Base-by-base conservation (phyloP, 2,797 vertebrate species). In the Coreius guichenoti region DNA sequence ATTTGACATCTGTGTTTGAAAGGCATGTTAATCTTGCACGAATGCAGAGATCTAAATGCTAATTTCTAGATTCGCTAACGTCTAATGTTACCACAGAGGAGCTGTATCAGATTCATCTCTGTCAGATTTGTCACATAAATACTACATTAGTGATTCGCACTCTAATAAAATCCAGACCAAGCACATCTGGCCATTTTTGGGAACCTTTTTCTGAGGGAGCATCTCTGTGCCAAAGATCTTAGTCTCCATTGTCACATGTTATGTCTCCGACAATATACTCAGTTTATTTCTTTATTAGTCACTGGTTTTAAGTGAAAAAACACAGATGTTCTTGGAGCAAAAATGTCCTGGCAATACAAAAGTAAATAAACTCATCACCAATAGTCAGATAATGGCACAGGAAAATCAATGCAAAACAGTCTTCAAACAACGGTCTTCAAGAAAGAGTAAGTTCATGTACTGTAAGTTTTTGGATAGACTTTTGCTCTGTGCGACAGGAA, bases 91-190 rank as follows among this genome's bases (percentile, higher is more conserved):
- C 33, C 33, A 68, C 33, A 84, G 49, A 13, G 8, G 23, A 14
- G 19, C 43, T 39, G 12, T 81, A 58, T 77, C 72, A 81, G 33
- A 76, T 73, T 77, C 7, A 82, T 51, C 65, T 65, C 79, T n/a
- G 31, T 84, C 80, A 87, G 79, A 85, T 51, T 36, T 63, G 63
- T 87, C 86, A 86, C 26, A 86, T 77, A 83, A 76, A 80, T 72
- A 86, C 58, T 70, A 70, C 78, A 65, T 74, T 75, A n/a, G 23
- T 82, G 72, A 84, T 80, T 86, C 56, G 75, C 8, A 5, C 76
- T 47, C 31, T 87, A 88, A 90, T 83, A 81, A 86, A 87, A 81
- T 54, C 72, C 86, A 88, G 80, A 74, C 47, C 65, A n/a, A 80
- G 23, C 33, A 65, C 33, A 54, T 87, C 86, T 90, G 85, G 82